Conservation (phyloP, 2,888 invertebrate genomes). For the Drosophila cyrtoloma region DNA sequence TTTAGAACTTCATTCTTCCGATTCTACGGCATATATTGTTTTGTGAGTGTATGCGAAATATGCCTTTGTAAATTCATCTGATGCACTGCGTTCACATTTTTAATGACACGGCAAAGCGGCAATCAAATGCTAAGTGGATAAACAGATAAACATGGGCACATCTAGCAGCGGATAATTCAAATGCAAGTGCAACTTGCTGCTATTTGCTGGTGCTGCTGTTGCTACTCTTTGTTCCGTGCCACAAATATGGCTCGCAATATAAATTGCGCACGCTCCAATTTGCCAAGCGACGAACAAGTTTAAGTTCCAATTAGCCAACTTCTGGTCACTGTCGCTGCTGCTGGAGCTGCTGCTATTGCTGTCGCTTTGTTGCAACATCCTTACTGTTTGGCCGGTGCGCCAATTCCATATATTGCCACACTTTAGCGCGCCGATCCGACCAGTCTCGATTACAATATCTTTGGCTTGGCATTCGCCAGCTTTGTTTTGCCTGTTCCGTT, state of each 20-base stretch:
- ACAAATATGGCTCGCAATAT: constrained; percentile 21
- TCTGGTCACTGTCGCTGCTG: constrained; percentile 50
- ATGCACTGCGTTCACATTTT: constrained; percentile 54
- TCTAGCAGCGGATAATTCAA: constrained; percentile 30
- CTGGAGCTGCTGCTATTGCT: constrained; percentile 22
- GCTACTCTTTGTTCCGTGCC: constrained; percentile 12
- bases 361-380: constrained; percentile 63
- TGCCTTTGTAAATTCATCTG: not conserved
- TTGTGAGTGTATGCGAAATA: not conserved
- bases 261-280: constrained; percentile 41
- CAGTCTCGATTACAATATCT: constrained; percentile 79
- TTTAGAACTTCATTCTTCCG: not conserved
- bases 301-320: constrained; percentile 57
- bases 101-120: constrained; percentile 53
- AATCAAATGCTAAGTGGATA: constrained; percentile 60
- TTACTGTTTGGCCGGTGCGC: constrained; percentile 54
- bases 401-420: constrained; percentile 74
- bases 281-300: constrained; percentile 54
- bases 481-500: constrained; percentile 68
- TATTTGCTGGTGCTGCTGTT: not conserved
- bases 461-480: constrained; percentile 57
- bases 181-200: constrained; percentile 21
- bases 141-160: constrained; percentile 40
- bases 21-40: not conserved
- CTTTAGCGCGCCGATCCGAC: constrained; percentile 66